phyloP scores from a whole-genome alignment of 2,113 vertebrate genomes.

The Xenopus tropicalis region DNA sequence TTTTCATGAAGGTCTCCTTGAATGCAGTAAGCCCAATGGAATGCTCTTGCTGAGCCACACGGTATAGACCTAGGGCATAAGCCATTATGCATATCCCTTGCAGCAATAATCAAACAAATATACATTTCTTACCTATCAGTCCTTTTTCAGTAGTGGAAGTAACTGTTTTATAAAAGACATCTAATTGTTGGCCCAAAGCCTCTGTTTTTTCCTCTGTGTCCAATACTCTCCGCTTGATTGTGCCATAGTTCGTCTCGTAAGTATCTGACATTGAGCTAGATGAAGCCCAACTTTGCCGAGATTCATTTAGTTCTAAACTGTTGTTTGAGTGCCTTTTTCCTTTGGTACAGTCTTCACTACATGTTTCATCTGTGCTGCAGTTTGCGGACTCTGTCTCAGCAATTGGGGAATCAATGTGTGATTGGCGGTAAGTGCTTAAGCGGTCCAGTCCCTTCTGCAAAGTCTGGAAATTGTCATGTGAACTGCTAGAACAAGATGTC shows the following conservation, averaged over 20 bases:
- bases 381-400: constrained; percentile 73
- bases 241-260: constrained; percentile 82
- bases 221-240: constrained; percentile 74
- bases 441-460: constrained; percentile 76
- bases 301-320: constrained; percentile 62
- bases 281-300: constrained; percentile 85
- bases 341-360: constrained; percentile 59
- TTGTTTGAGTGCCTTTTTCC: constrained; percentile 64
- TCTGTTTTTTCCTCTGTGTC: constrained; percentile 65
- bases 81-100: too few relatives aligned
- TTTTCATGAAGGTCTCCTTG: too few relatives aligned
- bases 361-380: constrained; percentile 58
- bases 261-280: constrained; percentile 85
- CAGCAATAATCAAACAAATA: background rate
- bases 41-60: too few relatives aligned
- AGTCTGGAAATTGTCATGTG: constrained; percentile 92
- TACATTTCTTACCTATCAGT: constrained; percentile 85
- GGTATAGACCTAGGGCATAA: too few relatives aligned
- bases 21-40: too few relatives aligned
- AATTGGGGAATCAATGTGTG: constrained; percentile 73
- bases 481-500: constrained; percentile 94
- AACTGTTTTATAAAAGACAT: constrained; percentile 86
- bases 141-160: constrained; percentile 95
- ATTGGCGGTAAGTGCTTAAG: constrained; percentile 70
- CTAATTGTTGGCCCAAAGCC: constrained; percentile 64